A percentile compares a stretch with the other conserved stretches of the same genome.
Evolutionary conservation across 1,140 invertebrate species (phyloP).

Genomic region (Maniola jurtina): DNA sequence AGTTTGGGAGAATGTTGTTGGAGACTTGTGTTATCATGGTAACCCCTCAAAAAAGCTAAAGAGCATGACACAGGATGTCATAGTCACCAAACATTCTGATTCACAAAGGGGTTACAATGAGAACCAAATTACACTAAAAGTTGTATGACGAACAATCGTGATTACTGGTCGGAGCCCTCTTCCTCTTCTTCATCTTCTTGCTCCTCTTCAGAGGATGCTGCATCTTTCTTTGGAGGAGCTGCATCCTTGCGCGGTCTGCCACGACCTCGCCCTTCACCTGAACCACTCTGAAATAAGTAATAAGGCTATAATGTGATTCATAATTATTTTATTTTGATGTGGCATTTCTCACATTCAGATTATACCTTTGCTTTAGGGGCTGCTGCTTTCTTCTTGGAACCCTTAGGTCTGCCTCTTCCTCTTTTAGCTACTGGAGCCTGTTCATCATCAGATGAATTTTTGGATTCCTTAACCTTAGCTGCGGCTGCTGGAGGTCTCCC

Average conservation of each 20-base stretch:
- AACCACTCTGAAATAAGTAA: constrained; percentile 44
- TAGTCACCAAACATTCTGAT: constrained; percentile 27
- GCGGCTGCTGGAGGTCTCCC: constrained; percentile 62
- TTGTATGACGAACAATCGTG: constrained; percentile 47
- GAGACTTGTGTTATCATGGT: constrained; percentile 70
- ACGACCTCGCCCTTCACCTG: constrained; percentile 69
- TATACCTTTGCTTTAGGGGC: constrained; percentile 68
- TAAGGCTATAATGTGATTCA: constrained; percentile 4
- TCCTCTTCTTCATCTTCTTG: constrained; percentile 77
- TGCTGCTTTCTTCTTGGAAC: constrained; percentile 74
- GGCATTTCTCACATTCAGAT: neutral
- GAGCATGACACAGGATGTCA: constrained; percentile 18
- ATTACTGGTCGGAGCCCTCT: constrained; percentile 77
- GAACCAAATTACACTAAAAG: constrained; percentile 74
- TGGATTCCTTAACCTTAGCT: constrained; percentile 70
- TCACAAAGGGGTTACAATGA: constrained; percentile 63
- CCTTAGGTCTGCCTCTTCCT: constrained; percentile 77
- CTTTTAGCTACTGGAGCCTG: constrained; percentile 75
- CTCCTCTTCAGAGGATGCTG: constrained; percentile 73
- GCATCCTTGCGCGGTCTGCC: constrained; percentile 75
- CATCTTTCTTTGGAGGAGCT: constrained; percentile 72
- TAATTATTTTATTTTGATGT: neutral
- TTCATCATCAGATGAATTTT: constrained; percentile 78
- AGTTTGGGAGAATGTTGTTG: constrained; percentile 62
- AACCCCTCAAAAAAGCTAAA: constrained; percentile 43